A percentile compares a stretch with the other conserved stretches of the same genome.
Evolutionary conservation across 1,140 invertebrate genomes (phyloP).

Genomic region (Heliconius nattereri): DNA sequence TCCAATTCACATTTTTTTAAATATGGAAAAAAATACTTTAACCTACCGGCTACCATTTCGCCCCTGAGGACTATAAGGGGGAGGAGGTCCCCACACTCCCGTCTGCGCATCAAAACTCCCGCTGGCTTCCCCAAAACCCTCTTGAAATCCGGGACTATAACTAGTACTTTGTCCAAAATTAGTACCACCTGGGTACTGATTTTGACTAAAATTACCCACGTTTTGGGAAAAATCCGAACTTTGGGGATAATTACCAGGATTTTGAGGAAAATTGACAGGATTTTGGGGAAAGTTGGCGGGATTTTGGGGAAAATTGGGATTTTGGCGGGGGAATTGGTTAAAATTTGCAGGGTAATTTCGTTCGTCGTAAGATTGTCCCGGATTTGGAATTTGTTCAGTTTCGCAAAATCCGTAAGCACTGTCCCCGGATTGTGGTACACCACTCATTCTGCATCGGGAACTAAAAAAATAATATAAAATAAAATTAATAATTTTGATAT

Average conservation of each 20-base stretch:
- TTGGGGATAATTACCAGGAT: conserved; percentile 38
- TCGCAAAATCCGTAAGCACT: conserved; percentile 79
- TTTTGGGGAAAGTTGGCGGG: conserved; percentile 45
- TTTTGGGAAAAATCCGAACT: conserved; percentile 43
- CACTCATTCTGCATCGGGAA: conserved; percentile 69
- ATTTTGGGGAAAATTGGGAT: conserved; percentile 38
- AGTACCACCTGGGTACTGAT: conserved; percentile 37
- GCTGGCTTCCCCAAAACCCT: conserved; percentile 61
- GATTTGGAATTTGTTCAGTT: conserved; percentile 50
- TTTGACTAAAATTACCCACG: conserved; percentile 47
- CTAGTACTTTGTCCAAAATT: conserved; percentile 41
- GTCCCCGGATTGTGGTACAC: conserved; percentile 74
- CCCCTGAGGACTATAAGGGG: conserved; percentile 78
- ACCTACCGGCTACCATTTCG: conserved; percentile 65
- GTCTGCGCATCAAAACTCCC: conserved; percentile 69
- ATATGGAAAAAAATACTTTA: conserved; percentile 26
- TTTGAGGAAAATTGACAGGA: conserved; percentile 44
- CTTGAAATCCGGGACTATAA: conserved; percentile 46
- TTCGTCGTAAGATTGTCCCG: conserved; percentile 53
- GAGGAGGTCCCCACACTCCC: conserved; percentile 75
- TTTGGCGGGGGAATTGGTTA: conserved; percentile 54
- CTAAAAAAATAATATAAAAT: too few species aligned
- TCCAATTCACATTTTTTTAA: too few species aligned
- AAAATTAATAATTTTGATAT: neutral
- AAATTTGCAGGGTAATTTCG: conserved; percentile 51